Evolutionary conservation across 2,888 invertebrate genomes (phyloP), one percentile per base, ranked within the genome.

Genomic region (Diloba caeruleocephala): DNA sequence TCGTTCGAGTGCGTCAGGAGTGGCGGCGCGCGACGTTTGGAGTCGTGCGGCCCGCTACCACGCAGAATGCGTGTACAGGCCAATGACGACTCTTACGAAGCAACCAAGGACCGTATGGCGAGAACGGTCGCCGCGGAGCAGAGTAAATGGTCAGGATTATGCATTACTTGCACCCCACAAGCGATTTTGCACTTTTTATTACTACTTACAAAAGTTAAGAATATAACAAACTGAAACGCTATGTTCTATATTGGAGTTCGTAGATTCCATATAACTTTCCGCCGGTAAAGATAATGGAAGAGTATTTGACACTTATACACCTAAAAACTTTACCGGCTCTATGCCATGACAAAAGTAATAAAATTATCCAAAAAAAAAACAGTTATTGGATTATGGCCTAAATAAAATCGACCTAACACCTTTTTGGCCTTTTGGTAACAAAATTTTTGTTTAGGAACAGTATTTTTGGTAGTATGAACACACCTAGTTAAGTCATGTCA

Each of bases 1-100:
- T 97, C 98, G 88, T 97, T 98, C 93, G 98, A 98, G 92, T 98
- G 98, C 91, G 96, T 98, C 82, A 95, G 94, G 84, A 84, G 88
- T 76, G 91, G 89, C 59, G 91, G 84, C 74, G 82, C 86, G 70
- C 94, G 94, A 79, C 95, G 95, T 66, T 93, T 98, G 88, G 96
- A 97, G 90, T 96, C 96, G 77, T 95, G 98, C 92, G 99, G 98
- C 73, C 95, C 97, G 71, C 94, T 99, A 91, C 96, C 96, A 78
- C 95, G 96, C 87, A 97, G 97, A 87, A 97, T 99, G 95, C 96
- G 98, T 68, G 97, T 99, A 76, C 97, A 97, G 87, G 99, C 99
- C 79, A 98, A 98, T 82, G 98, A 98, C 84, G 98, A 99, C 94
- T 97, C 98, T 56, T 99, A 98, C 93, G 98, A 98, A 92, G 96